A percentile compares a stretch with the other conserved stretches of the same genome.
Conservation (phyloP, 2,113 vertebrate genomes). For the Pseudorasbora parva region DNA sequence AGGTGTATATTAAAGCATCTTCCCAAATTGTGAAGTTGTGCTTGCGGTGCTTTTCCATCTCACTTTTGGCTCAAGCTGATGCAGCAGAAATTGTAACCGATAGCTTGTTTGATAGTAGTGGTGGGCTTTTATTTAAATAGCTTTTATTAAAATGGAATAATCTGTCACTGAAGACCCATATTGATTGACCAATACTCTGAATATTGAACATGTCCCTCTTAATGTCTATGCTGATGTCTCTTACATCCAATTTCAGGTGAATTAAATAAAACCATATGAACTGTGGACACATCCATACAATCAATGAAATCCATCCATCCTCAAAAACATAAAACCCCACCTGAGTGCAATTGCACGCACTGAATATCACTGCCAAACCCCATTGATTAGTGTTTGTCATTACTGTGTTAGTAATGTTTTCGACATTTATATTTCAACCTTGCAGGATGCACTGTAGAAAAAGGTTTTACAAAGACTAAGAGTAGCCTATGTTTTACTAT, state of each 20-base stretch:
- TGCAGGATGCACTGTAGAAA: background rate
- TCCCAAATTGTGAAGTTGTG: background rate
- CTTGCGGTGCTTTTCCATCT: background rate
- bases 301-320: background rate
- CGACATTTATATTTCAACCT: conserved; percentile 12
- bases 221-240: background rate
- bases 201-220: background rate
- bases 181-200: background rate
- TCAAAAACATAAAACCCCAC: conserved; percentile 16
- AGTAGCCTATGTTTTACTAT: background rate
- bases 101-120: background rate
- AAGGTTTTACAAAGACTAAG: background rate
- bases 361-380: conserved; percentile 5
- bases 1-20: conserved; percentile 9
- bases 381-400: conserved; percentile 8
- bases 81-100: background rate
- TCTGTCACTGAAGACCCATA: background rate
- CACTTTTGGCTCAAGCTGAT: background rate
- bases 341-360: background rate
- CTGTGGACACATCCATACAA: background rate
- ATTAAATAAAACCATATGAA: background rate
- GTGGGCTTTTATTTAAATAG: background rate
- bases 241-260: background rate
- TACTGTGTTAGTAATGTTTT: background rate
- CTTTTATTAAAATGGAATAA: background rate